phyloP scores from a whole-genome alignment of 2,113 vertebrate genomes.

The Polyodon spathula region DNA sequence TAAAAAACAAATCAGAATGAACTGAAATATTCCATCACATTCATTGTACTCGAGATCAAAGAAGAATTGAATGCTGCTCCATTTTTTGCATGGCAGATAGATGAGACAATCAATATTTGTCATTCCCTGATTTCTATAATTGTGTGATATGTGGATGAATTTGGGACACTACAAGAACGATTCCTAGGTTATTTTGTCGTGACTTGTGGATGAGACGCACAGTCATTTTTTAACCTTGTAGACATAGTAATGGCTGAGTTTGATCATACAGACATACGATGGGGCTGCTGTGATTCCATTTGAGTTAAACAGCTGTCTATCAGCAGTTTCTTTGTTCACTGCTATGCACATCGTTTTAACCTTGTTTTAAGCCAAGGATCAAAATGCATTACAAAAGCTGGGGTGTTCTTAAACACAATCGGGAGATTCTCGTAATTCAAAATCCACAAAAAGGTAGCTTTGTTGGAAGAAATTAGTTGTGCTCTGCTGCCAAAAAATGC shows the following conservation, averaged over 20 bases:
- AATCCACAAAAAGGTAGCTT: no score
- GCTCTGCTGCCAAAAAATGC: no score
- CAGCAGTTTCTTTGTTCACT: constrained; percentile 12
- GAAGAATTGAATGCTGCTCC: constrained; percentile 12
- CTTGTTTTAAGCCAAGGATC: no score
- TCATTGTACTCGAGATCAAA: constrained; percentile 15
- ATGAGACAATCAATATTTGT: constrained; percentile 14
- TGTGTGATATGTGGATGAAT: constrained; percentile 14
- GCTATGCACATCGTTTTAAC: constrained; percentile 6
- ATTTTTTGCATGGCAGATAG: constrained; percentile 16
- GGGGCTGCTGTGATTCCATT: constrained; percentile 14
- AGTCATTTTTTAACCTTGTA: constrained; percentile 17
- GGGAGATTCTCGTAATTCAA: no score
- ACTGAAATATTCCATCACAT: constrained; percentile 11
- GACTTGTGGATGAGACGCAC: constrained; percentile 14
- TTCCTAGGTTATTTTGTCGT: constrained; percentile 21
- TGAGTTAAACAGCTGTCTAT: neutral
- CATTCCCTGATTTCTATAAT: constrained; percentile 12
- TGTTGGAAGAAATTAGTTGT: no score
- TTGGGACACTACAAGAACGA: constrained; percentile 16
- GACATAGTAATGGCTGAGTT: constrained; percentile 19
- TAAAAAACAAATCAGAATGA: constrained; percentile 16
- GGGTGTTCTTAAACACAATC: no score
- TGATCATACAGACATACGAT: constrained; percentile 15
- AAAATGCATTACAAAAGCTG: no score